Conservation (phyloP, 1,140 invertebrate species). For the Lucilia cuprina region DNA sequence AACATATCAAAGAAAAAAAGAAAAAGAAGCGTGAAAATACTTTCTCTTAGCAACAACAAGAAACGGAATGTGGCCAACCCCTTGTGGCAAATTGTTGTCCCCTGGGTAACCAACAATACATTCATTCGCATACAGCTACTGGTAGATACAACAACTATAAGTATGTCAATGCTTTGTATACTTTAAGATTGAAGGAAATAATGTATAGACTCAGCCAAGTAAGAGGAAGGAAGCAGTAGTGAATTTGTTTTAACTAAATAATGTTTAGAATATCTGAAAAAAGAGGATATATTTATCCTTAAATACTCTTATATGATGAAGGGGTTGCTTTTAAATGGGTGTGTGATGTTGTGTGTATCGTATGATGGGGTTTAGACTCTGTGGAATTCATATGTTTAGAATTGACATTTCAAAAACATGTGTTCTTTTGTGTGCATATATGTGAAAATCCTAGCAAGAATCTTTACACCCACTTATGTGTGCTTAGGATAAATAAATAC, state of each 20-base stretch:
- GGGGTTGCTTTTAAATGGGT: neutral
- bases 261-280: neutral
- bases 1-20: neutral
- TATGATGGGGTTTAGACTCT: conserved; percentile 29
- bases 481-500: conserved; percentile 25
- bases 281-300: neutral
- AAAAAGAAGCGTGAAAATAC: conserved; percentile 7
- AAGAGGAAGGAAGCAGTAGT: neutral
- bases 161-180: neutral
- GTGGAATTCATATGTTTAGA: conserved; percentile 59
- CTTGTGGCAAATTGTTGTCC: conserved; percentile 60
- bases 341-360: conserved; percentile 5
- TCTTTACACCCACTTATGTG: conserved; percentile 45
- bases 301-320: neutral
- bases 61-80: conserved; percentile 34
- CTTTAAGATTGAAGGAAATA: neutral
- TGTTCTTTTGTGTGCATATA: conserved; percentile 35
- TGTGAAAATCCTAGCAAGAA: conserved; percentile 10
- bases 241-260: neutral
- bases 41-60: conserved; percentile 12
- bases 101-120: conserved; percentile 41
- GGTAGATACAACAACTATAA: neutral
- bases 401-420: conserved; percentile 58
- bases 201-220: neutral
- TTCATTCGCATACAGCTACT: neutral